Base-by-base conservation (phyloP, 2,113 vertebrate species). In the Psilopsiagon aurifrons region DNA sequence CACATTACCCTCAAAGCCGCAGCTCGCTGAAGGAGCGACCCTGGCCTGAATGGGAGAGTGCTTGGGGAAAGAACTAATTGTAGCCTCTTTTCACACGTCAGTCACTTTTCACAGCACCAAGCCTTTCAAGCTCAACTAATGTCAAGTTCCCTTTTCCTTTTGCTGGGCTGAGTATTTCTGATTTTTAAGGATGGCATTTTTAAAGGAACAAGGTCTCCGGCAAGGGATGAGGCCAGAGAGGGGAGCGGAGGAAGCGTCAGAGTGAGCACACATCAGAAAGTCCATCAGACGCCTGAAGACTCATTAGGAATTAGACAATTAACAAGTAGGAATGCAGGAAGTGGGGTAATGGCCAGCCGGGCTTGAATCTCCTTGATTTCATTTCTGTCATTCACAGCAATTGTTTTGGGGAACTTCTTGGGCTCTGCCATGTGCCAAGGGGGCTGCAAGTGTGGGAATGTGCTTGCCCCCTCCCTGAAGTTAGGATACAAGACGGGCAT, bases 11-110 rank as follows among this genome's bases (percentile, higher is more conserved):
- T 99, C 99, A 98, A 98, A 98, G 96, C 95, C 82, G 96, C 90
- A 94, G 97, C 98, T 98, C 92, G 94, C 97, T 94, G 97, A 94
- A 97, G 97, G 97, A 97, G 97, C 97, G 97, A 97, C 97, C 92
- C 97, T 97, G 92, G 73, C 97, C 97, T 98, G 98, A 98, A 98
- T 97, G 97, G 97, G 96, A 97, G 97, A 98, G 97, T 86, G 97
- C 97, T 98, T 95, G 98, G 97, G 97, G 98, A 97, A 98, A 98
- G 98, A 98, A 98, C 98, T 98, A 98, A 98, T 98, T 98, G 98
- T 98, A 98, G 97, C 98, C 98, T 98, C 98, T 98, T 98, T 98
- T 99, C 98, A 98, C 98, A 98, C 98, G 98, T 98, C 95, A 97
- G 95, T 97, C 98, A 97, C 98, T 97, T 98, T 98, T 97, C 97